Conservation (phyloP, 2,888 invertebrate genomes). For the Lochmaea crataegi region DNA sequence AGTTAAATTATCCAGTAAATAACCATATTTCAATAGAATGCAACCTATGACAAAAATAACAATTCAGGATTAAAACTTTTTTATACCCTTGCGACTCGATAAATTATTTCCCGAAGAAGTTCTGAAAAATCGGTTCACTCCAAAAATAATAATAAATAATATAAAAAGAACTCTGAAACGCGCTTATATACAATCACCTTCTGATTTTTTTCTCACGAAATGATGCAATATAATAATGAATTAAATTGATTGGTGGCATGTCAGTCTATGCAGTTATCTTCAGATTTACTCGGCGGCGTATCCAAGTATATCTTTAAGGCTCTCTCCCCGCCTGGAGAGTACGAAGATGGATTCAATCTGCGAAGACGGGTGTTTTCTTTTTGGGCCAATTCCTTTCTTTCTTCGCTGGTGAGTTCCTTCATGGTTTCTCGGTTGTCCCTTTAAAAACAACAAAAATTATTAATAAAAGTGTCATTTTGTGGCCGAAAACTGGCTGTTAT, state of each 20-base stretch:
- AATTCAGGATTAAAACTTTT: not conserved
- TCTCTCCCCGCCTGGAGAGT: slow-evolving; percentile 75
- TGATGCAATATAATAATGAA: slow-evolving; percentile 59
- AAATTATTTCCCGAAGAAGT: not conserved
- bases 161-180: slow-evolving; percentile 35
- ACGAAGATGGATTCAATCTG: slow-evolving; percentile 63
- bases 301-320: slow-evolving; percentile 81
- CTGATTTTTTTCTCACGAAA: slow-evolving; percentile 52
- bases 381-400: slow-evolving; percentile 71
- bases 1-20: not conserved
- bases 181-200: slow-evolving; percentile 39
- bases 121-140: slow-evolving; percentile 1
- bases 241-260: slow-evolving; percentile 57
- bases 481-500: no score
- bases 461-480: not conserved
- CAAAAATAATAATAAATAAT: slow-evolving; percentile 22
- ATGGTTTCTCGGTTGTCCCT: slow-evolving; percentile 74
- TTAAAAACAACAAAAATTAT: slow-evolving; percentile 45
- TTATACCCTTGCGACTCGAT: no score
- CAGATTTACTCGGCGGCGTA: slow-evolving; percentile 63
- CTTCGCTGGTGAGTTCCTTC: slow-evolving; percentile 72
- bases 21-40: not conserved
- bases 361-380: slow-evolving; percentile 71
- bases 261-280: slow-evolving; percentile 63
- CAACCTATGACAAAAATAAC: not conserved